Base-by-base conservation (phyloP, 1,140 invertebrate genomes). In the Tetramorium alpestre region DNA sequence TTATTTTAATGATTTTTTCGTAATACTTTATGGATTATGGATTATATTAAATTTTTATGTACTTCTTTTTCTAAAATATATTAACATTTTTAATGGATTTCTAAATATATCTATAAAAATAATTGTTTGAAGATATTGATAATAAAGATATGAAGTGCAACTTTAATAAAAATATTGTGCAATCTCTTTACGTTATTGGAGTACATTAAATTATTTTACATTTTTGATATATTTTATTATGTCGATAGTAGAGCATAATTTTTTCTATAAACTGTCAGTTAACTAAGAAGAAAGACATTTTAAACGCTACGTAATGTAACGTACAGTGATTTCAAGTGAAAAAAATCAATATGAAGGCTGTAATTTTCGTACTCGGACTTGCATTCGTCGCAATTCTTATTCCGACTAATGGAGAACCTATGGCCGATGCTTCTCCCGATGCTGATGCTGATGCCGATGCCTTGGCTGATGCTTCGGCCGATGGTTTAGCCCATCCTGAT, bases 191-290 rank as follows among this genome's bases (percentile, higher is more conserved):
- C 2, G 16, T 49, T 25, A 69, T 47, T 64, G 18, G 16, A 38
- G 1, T 16, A 22, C 18, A 16, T 56, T 18, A 22, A 22, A n/a
- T 2, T 7, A 58, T 58, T 58, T 58, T 44, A 25, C 44, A 22
- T 41, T 76, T 44, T 16, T 58, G 51, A 76, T 58, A 41, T 41
- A 13, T 3, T 76, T 58, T 76, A 76, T 76, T 44, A 76, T 28
- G 1, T 16, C 11, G 51, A 76, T 75, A 75, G 1, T 6, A n/a
- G 25, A 5, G 3, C 13, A 76, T 8, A 58, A 6, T 7, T 58
- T 75, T 25, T 38, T 16, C 2, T 76, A 76, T 58, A 58, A 58
- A 76, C 16, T 76, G 8, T 25, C 11, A 22, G n/a, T n/a, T 0
- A 5, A 1, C n/a, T 22, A 51, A 11, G 6, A 51, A 72, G 22